phyloP scores from a whole-genome alignment of 2,113 vertebrate species.

The Otocyon megalotis region DNA sequence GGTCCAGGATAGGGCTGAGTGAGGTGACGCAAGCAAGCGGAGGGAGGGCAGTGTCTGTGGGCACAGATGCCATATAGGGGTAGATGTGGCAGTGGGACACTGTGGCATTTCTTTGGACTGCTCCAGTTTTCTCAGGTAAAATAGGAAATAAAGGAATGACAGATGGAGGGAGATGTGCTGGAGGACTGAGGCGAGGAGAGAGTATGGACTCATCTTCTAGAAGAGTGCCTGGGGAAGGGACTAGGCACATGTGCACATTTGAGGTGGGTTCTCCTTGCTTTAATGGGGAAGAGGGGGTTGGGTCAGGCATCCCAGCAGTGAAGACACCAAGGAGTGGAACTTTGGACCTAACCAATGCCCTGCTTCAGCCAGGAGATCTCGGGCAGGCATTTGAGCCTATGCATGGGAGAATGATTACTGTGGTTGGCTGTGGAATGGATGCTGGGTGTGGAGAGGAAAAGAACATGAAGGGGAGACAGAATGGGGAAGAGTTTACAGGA shows the following conservation, averaged over 20 bases:
- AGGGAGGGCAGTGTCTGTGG: not conserved
- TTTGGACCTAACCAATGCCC: not conserved
- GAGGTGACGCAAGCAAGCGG: too few species aligned
- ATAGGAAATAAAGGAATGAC: not conserved
- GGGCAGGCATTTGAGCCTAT: not conserved
- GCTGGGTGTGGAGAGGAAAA: not conserved
- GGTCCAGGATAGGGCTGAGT: not conserved
- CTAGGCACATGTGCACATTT: not conserved
- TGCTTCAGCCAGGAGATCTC: not conserved
- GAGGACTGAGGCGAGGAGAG: not conserved
- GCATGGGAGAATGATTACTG: not conserved
- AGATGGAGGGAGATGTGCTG: not conserved
- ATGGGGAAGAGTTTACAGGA: not conserved
- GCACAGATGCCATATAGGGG: not conserved
- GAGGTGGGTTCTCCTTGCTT: not conserved
- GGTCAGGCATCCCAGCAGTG: not conserved
- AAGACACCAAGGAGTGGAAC: fast-evolving
- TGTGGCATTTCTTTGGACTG: not conserved
- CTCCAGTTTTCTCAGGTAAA: not conserved
- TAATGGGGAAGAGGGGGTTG: not conserved
- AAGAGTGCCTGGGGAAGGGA: not conserved
- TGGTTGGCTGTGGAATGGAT: not conserved
- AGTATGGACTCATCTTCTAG: not conserved
- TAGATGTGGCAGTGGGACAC: too few species aligned
- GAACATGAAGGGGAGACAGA: not conserved